Evolutionary conservation across 2,888 invertebrate species (phyloP).

Genomic region (Andrena marginata): DNA sequence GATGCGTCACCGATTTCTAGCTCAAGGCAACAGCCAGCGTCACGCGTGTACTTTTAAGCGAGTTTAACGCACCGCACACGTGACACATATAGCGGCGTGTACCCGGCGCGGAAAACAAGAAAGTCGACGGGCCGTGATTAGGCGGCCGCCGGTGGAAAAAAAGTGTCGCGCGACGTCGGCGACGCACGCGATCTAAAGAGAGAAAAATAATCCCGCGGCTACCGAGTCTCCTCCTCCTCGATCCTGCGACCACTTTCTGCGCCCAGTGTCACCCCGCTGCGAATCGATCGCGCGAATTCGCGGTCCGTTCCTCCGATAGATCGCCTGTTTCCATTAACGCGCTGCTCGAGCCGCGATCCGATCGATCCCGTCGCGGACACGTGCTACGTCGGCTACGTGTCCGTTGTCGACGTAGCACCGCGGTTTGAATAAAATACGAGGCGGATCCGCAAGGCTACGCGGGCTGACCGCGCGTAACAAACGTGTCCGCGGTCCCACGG

Average conservation of each 20-base stretch:
- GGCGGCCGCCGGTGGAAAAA: background rate
- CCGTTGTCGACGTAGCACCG: background rate
- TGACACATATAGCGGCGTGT: background rate
- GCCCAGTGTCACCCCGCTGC: background rate
- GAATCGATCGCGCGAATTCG: background rate
- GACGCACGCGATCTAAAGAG: background rate
- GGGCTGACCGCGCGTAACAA: conserved; percentile 13
- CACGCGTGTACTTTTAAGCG: conserved; percentile 30
- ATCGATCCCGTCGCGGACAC: conserved; percentile 2
- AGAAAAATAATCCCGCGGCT: background rate
- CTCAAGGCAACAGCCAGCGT: conserved; percentile 15
- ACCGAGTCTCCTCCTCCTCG: background rate
- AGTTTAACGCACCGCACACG: conserved; percentile 15
- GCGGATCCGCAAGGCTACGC: conserved; percentile 24
- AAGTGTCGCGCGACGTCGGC: background rate
- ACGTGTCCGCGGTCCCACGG: conserved; percentile 43
- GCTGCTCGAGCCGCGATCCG: background rate
- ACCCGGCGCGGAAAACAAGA: background rate
- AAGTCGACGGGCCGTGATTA: background rate
- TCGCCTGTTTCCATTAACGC: background rate
- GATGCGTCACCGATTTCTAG: conserved; percentile 36
- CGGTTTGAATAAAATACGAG: conserved; percentile 28
- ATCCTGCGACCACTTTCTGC: background rate
- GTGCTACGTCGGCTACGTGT: background rate
- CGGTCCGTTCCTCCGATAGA: background rate